Evolutionary conservation across 2,888 invertebrate genomes (phyloP), one percentile per base, ranked within the genome.

Genomic region (Dasysyrphus tricinctus): DNA sequence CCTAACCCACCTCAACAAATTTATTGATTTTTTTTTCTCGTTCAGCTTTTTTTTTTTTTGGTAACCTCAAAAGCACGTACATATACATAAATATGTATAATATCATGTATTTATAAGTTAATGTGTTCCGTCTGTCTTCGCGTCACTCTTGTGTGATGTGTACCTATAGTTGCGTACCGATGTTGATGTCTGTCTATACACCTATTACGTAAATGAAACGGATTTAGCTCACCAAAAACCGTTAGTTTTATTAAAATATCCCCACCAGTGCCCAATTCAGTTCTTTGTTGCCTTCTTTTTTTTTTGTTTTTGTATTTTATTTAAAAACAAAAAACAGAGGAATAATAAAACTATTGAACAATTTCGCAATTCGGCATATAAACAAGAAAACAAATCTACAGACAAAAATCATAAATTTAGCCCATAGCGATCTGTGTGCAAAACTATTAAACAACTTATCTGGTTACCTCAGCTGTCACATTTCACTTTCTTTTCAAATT

Each of bases 1-100:
- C 92, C 91, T 92, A 92, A 92, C 92, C 92, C 92, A 92, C 92
- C 92, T 92, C 92, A 92, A 92, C 91, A 92, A 92, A 92, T 92
- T 91, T 91, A 92, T 92, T 91, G 92, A 91, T 92, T 90, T 88
- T 90, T 89, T 88, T 82, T 79, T 78, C 88, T 89, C 37, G 34
- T 67, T 78, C 59, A 39, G 29, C 24, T 24, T 24, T 39, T 32
- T 61, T 59, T 76, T 65, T 65, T 79, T 44, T 70, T n/a, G 80
- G 77, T 79, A 79, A 80, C 80, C 77, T 24, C 37, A 82, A 83
- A 83, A 73, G 75, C 86, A 88, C 87, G 83, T 73, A 78, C 65
- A 75, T 63, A 32, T 65, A 84, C 56, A 54, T 54, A 54, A 37
- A 77, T 37, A 56, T 47, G 69, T 42, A 67, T 51, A 57, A 80